Evolutionary conservation across 1,140 invertebrate species (phyloP), one percentile per base, ranked within the genome.

Genomic region (Drosophila repleta): DNA sequence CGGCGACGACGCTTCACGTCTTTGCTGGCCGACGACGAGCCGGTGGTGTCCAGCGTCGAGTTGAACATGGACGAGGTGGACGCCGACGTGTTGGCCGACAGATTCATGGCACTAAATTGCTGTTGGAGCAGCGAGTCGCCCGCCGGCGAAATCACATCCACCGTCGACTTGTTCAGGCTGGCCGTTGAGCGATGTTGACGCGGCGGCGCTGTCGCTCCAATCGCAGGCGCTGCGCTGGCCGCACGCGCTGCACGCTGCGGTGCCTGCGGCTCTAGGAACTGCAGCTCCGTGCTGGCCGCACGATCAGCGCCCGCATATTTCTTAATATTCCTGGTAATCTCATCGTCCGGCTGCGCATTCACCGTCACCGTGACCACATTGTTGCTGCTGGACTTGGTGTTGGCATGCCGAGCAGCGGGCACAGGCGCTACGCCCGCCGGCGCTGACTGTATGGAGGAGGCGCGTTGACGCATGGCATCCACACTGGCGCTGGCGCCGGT

Each of bases 371-470:
- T 77, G 11, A 68, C 75, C 17, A 84, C 49, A 52, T 83, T 89
- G 11, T 74, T 79, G 17, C 20, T 66, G 48, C 20, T 66, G 57
- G 5, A 35, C 6, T 15, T 53, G 35, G 73, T 68, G 41, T 73
- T 73, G 39, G 60, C 51, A 10, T 84, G 75, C 3, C 73, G 49
- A 1, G 41, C 52, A 0, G 73, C 75, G 1, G 73, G 78, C 26
- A 82, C 77, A 2, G 80, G 81, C 6, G 70, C 70, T n/a, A 94
- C 93, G 62, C 95, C 94, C 7, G 95, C 94, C 1, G 79, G 75
- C 0, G 95, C 94, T 0, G 94, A 94, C 39, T 95, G 95, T 37
- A 95, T 93, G 71, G 95, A 95, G 46, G 95, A 94, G 4, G 95
- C 94, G 20, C 94, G 90, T 64, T 94, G 94, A 13, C 95, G 91